Percentiles rank a stretch among this genome's conserved stretches.
phyloP scores from a whole-genome alignment of 2,888 invertebrate genomes.

The Latheticus oryzae region DNA sequence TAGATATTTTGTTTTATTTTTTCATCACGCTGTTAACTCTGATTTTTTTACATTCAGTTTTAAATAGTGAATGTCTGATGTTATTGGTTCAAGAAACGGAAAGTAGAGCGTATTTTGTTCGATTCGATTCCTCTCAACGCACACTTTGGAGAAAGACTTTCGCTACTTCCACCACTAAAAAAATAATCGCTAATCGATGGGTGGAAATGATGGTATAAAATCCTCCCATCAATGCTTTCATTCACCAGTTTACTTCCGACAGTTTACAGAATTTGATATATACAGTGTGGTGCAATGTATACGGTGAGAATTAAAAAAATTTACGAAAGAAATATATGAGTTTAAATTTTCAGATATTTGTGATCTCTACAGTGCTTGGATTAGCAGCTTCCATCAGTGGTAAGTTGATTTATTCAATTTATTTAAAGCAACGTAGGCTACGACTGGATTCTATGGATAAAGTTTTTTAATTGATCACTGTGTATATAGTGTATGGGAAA shows the following conservation, averaged over 20 bases:
- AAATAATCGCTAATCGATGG: constrained; percentile 24
- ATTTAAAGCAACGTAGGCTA: not conserved
- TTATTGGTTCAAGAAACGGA: constrained; percentile 38
- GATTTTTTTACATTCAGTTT: no score
- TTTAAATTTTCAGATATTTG: constrained; percentile 16
- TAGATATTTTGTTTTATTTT: not conserved
- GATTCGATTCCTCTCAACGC: constrained; percentile 36
- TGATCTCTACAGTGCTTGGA: constrained; percentile 12
- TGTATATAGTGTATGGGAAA: no score
- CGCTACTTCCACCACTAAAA: constrained; percentile 20
- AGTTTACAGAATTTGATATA: constrained; percentile 10
- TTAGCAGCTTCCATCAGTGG: constrained; percentile 11
- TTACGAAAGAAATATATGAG: not conserved
- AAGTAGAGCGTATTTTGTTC: constrained; percentile 36
- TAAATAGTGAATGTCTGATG: no score
- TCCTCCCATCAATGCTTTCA: constrained; percentile 4
- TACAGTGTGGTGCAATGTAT: constrained; percentile 11
- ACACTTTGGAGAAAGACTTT: constrained; percentile 34
- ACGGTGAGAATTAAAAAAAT: constrained; percentile 19
- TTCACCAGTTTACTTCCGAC: constrained; percentile 17
- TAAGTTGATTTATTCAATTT: no score
- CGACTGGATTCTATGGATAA: not conserved
- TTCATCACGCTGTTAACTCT: not conserved
- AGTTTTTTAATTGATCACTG: no score
- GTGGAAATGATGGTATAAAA: constrained; percentile 31